Evolutionary conservation across 1,140 invertebrate species (phyloP).

Genomic region (Drosophila nigromelanica): DNA sequence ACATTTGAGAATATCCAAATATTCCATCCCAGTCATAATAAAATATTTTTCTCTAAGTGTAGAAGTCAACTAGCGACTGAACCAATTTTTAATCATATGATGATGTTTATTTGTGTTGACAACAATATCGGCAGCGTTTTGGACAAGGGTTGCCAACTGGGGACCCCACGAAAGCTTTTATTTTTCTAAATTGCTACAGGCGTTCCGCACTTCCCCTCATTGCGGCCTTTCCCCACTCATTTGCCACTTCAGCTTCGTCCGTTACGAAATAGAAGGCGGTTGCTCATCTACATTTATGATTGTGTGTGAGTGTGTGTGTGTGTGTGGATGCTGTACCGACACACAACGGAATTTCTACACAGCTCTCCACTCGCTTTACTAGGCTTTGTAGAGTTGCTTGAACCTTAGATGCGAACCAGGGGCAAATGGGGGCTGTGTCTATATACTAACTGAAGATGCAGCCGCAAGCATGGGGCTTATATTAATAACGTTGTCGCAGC

Average conservation of each 20-base stretch:
- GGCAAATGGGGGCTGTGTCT: constrained; percentile 1
- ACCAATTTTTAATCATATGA: constrained; percentile 53
- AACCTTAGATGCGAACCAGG: constrained; percentile 63
- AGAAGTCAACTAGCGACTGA: constrained; percentile 3
- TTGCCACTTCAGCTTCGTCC: constrained; percentile 35
- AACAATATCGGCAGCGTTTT: constrained; percentile 62
- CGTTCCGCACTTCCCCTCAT: no score
- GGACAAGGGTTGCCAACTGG: constrained; percentile 19
- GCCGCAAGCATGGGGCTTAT: constrained; percentile 33
- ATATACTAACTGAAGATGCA: constrained; percentile 12
- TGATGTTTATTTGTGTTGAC: constrained; percentile 79
- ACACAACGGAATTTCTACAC: constrained; percentile 37
- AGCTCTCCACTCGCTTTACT: constrained; percentile 5
- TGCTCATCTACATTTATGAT: not conserved
- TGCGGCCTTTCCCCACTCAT: not conserved
- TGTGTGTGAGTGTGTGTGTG: not conserved
- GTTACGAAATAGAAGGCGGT: constrained; percentile 68
- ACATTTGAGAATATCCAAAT: no score
- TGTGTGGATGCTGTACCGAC: constrained; percentile 50
- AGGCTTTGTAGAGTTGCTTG: constrained; percentile 59
- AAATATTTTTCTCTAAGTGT: not conserved
- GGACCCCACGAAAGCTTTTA: not conserved
- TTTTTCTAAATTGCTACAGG: constrained; percentile 1
- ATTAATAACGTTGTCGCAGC: constrained; percentile 53
- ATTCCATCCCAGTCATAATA: no score